These are phyloP conservation scores for Sarcoramphus papa DNA, from an alignment of 2,797 vertebrate genomes.

Conservation along the genomic window DNA sequence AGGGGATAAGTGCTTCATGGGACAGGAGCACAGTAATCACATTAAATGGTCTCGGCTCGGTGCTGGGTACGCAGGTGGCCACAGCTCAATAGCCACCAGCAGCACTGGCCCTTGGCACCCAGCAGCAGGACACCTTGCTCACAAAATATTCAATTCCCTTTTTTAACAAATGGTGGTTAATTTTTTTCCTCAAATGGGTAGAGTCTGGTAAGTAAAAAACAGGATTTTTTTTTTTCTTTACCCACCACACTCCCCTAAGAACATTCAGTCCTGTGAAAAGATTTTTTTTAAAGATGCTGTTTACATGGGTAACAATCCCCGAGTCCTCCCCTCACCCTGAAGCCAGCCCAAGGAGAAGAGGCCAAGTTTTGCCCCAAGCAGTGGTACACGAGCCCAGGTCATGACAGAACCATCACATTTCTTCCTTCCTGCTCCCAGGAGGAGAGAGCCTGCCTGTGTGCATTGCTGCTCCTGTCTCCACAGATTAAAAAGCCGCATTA, in stretches of 20 bases:
- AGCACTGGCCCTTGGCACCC: neutral
- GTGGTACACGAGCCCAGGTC: neutral
- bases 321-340: neutral
- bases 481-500: neutral
- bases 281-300: neutral
- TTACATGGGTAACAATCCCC: neutral
- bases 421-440: neutral
- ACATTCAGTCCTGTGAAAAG: neutral
- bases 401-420: neutral
- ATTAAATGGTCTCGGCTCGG: neutral
- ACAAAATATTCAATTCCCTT: neutral
- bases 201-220: neutral
- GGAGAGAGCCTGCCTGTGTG: neutral
- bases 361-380: neutral
- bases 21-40: neutral
- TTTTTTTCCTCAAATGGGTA: neutral
- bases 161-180: neutral
- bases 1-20: neutral
- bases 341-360: neutral
- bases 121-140: neutral
- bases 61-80: neutral
- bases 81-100: neutral
- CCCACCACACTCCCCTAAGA: neutral
- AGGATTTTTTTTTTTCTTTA: neutral
- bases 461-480: neutral